These are phyloP conservation scores for Poecile montanus DNA, from an alignment of 2,797 vertebrate genomes.

Conservation along the genomic window DNA sequence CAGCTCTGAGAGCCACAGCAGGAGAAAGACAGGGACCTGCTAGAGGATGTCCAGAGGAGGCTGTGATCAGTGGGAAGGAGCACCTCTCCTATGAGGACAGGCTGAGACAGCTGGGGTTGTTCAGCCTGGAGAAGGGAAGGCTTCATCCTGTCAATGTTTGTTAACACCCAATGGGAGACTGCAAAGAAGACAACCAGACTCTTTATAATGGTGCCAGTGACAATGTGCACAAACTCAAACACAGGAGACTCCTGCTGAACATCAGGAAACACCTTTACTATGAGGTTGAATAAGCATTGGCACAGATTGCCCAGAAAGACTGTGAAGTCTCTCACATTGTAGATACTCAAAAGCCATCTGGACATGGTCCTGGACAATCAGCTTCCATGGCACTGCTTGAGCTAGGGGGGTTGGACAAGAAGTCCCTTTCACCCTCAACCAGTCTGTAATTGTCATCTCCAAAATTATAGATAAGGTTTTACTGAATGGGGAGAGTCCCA, in stretches of 20 bases:
- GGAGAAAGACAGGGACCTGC: neutral
- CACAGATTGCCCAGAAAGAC: neutral
- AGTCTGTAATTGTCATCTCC: neutral
- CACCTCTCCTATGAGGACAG: neutral
- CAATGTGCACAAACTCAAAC: neutral
- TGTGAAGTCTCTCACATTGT: neutral
- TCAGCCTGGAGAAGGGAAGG: neutral
- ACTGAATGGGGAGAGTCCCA: neutral
- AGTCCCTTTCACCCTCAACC: neutral
- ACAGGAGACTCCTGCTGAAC: neutral
- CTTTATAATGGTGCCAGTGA: neutral
- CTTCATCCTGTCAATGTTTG: neutral
- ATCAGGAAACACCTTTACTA: neutral
- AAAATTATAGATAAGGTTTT: neutral
- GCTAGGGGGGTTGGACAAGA: neutral
- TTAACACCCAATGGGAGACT: neutral
- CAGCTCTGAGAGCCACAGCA: too few relatives aligned
- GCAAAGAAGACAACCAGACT: neutral
- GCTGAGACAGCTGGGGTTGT: neutral
- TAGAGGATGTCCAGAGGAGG: neutral
- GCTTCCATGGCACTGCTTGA: neutral
- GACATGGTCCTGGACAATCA: neutral
- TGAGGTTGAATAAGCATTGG: neutral
- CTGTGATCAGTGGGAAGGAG: neutral
- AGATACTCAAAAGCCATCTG: neutral